Evolutionary conservation across 2,797 vertebrate species (phyloP).

Genomic region (Sebastes hopkinsi): DNA sequence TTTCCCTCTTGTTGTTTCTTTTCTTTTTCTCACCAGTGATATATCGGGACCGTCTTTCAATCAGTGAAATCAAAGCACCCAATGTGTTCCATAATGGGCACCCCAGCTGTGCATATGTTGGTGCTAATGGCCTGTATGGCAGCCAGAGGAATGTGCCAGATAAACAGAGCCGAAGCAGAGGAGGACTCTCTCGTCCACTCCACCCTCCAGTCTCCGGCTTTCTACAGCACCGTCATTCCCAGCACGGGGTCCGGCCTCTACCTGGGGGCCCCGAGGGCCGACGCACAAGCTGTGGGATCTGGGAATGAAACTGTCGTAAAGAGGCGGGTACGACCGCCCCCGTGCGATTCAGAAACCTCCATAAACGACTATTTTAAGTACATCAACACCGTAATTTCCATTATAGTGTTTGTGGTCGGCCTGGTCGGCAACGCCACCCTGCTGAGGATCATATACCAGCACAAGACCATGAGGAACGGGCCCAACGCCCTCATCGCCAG

Average conservation of each 20-base stretch:
- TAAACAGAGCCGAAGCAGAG: conserved; percentile 72
- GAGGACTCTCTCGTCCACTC: conserved; percentile 41
- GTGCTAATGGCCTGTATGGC: conserved; percentile 82
- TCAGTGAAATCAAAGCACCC: conserved; percentile 63
- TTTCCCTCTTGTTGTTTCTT: not conserved
- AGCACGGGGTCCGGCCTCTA: not conserved
- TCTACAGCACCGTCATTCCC: conserved; percentile 64
- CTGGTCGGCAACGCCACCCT: conserved; percentile 96
- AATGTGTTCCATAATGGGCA: conserved; percentile 82
- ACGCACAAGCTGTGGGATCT: conserved; percentile 8
- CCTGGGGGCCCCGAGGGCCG: not conserved
- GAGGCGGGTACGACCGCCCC: conserved; percentile 8
- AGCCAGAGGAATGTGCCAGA: conserved; percentile 82
- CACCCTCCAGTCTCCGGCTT: conserved; percentile 47
- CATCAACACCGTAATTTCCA: conserved; percentile 93
- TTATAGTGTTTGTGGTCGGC: conserved; percentile 93
- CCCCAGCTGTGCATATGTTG: conserved; percentile 76
- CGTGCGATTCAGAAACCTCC: conserved; percentile 79
- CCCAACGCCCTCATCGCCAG: conserved; percentile 98
- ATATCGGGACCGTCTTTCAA: conserved; percentile 57
- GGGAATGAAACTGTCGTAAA: conserved; percentile 30
- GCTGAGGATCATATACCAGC: conserved; percentile 97
- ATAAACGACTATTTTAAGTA: conserved; percentile 89
- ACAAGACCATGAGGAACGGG: conserved; percentile 99
- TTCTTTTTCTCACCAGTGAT: conserved; percentile 45